phyloP scores from a whole-genome alignment of 35 echinoderm and acorn worm genomes.

The Stichopus chloronotus region DNA sequence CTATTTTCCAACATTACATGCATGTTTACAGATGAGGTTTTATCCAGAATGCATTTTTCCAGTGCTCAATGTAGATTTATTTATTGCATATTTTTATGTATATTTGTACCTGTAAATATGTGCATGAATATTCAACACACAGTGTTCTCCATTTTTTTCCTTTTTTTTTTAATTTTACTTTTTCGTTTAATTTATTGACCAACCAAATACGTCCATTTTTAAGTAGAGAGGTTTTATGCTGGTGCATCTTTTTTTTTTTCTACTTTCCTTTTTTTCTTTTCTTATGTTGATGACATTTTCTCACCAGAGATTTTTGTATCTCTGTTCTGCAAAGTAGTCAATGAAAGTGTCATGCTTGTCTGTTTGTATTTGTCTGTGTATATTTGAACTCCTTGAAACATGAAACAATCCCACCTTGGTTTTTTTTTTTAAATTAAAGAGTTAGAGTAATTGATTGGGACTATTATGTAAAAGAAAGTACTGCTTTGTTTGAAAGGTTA shows the following conservation, averaged over 20 bases:
- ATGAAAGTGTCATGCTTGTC: not conserved
- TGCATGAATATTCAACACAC: not conserved
- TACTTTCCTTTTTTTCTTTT: not conserved
- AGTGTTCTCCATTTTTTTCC: not conserved
- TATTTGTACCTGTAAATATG: slow-evolving; percentile 38
- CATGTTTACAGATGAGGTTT: slow-evolving; percentile 29
- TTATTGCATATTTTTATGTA: slow-evolving; percentile 46
- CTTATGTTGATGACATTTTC: not conserved
- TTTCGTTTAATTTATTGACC: not conserved
- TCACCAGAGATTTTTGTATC: not conserved
- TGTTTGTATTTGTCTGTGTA: not conserved
- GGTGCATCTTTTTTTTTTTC: not conserved
- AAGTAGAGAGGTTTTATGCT: not conserved
- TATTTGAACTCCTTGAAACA: not conserved
- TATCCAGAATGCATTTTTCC: not conserved
- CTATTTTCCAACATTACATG: not conserved
- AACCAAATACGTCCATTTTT: not conserved
- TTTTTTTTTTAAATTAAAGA: too few relatives aligned
- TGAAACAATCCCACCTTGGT: slow-evolving; percentile 1
- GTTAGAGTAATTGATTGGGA: too few relatives aligned
- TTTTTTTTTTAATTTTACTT: slow-evolving; percentile 6
- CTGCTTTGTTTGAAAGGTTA: too few relatives aligned
- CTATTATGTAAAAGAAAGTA: too few relatives aligned
- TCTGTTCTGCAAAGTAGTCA: not conserved
- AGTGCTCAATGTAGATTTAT: slow-evolving; percentile 47